Conservation (phyloP, 2,888 invertebrate genomes). For the Apomyelois bistriatella region DNA sequence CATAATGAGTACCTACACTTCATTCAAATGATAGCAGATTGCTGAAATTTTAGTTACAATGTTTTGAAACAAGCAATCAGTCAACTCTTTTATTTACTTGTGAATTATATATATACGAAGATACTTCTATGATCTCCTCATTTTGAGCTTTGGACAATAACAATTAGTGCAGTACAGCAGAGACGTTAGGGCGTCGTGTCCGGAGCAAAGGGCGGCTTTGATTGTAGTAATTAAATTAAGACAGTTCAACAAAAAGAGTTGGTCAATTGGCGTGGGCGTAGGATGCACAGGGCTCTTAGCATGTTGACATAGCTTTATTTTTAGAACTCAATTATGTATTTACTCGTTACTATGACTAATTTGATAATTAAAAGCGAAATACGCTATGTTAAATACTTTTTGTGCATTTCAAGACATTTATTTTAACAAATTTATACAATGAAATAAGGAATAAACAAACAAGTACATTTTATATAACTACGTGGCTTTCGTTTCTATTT, state of each 20-base stretch:
- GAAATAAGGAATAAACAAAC: no score
- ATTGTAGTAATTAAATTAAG: constrained; percentile 76
- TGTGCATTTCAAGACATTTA: no score
- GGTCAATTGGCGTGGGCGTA: constrained; percentile 72
- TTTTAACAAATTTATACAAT: no score
- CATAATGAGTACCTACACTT: no score
- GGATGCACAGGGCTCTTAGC: constrained; percentile 46
- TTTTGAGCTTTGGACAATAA: constrained; percentile 12
- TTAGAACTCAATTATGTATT: neutral
- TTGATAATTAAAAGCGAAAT: neutral
- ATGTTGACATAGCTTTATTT: neutral
- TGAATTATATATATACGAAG: no score
- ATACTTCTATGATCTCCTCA: neutral
- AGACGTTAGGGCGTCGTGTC: constrained; percentile 53
- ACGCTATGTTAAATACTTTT: no score
- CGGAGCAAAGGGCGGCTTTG: constrained; percentile 69
- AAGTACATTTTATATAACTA: no score
- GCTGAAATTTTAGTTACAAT: no score
- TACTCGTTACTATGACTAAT: neutral
- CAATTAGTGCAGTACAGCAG: constrained; percentile 26
- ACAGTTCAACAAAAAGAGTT: constrained; percentile 73
- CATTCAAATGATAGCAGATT: no score
- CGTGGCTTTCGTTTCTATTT: no score
- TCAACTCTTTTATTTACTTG: neutral
- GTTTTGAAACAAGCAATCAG: no score